Conservation (phyloP, 92 coral and sea anemone genomes). For the Epizoanthus scotinus region DNA sequence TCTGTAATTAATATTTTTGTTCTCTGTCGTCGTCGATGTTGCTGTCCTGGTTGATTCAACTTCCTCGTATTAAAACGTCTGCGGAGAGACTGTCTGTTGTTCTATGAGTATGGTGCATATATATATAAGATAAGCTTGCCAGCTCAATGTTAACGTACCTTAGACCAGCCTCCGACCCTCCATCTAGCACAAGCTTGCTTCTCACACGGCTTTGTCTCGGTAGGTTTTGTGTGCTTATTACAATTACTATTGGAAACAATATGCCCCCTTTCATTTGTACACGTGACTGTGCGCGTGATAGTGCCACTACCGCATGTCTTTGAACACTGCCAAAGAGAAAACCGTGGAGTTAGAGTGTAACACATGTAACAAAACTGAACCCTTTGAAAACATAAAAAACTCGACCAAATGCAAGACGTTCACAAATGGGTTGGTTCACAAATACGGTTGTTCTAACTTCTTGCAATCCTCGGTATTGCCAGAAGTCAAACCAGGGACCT, state of each 20-base stretch:
- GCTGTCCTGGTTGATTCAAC: too few relatives aligned
- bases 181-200: constrained; percentile 67
- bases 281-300: constrained; percentile 56
- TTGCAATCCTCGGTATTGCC: too few relatives aligned
- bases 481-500: too few relatives aligned
- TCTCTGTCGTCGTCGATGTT: too few relatives aligned
- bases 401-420: too few relatives aligned
- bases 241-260: constrained; percentile 49
- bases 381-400: too few relatives aligned
- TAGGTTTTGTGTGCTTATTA: constrained; percentile 40
- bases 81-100: not conserved
- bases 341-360: too few relatives aligned
- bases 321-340: constrained; percentile 61
- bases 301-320: constrained; percentile 80
- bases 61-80: not conserved
- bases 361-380: too few relatives aligned
- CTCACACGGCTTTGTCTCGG: constrained; percentile 44
- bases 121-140: too few relatives aligned
- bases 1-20: too few relatives aligned
- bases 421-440: too few relatives aligned
- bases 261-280: constrained; percentile 43
- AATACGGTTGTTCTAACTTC: too few relatives aligned
- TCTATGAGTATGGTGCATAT: not conserved
- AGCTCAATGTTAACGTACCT: constrained; percentile 41
- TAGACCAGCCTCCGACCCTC: constrained; percentile 61